Conservation (phyloP, 1,140 invertebrate species). For the Brachionus manjavacas region DNA sequence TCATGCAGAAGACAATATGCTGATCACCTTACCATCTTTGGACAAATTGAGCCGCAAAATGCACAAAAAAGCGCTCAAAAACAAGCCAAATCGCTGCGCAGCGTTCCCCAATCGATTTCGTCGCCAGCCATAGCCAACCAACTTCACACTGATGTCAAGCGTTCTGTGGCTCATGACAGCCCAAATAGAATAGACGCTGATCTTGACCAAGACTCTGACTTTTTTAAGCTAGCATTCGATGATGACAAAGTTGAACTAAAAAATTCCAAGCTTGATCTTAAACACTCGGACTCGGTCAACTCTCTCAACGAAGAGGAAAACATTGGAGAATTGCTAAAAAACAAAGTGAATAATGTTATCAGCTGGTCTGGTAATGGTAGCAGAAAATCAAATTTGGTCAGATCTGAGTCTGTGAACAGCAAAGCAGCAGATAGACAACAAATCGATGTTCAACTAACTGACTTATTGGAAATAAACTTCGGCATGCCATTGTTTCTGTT, state of each 20-base stretch:
- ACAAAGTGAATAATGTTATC: slow-evolving; percentile 5
- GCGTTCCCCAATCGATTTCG: neutral
- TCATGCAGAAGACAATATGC: neutral
- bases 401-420: neutral
- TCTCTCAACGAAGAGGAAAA: neutral
- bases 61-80: slow-evolving; percentile 25
- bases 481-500: slow-evolving; percentile 43
- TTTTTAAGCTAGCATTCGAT: slow-evolving; percentile 10
- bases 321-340: slow-evolving; percentile 31
- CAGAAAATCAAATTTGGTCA: neutral
- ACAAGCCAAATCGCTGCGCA: neutral
- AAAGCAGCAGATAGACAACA: neutral
- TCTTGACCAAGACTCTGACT: neutral
- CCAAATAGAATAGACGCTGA: neutral
- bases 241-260: slow-evolving; percentile 21
- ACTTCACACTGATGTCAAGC: neutral
- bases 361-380: neutral
- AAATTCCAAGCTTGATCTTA: neutral
- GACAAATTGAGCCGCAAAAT: slow-evolving; percentile 12
- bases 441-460: neutral
- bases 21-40: neutral
- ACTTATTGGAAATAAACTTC: slow-evolving; percentile 37
- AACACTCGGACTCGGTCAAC: neutral
- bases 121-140: neutral
- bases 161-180: too few relatives aligned